Conservation (phyloP, 2,113 vertebrate species). For the Elephas maximus region DNA sequence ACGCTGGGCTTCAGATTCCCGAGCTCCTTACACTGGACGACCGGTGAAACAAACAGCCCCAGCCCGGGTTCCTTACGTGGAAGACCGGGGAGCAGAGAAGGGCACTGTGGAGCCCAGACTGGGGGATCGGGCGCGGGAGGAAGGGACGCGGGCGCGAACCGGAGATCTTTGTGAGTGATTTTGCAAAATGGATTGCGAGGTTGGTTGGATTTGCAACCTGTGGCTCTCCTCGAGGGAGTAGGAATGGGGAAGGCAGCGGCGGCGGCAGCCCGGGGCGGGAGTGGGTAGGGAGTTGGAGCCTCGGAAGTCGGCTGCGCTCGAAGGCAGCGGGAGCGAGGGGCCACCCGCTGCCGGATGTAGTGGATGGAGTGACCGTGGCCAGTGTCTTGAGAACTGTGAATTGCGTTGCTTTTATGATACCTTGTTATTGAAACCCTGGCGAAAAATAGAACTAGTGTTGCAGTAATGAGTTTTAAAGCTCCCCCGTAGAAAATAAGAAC, state of each 20-base stretch:
- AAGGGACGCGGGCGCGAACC: conserved; percentile 46
- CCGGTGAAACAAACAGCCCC: conserved; percentile 33
- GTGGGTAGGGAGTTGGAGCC: conserved; percentile 56
- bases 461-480: conserved; percentile 74
- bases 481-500: conserved; percentile 62
- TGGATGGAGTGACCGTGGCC: conserved; percentile 44
- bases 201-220: conserved; percentile 84
- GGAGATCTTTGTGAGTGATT: conserved; percentile 75
- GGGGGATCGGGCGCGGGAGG: conserved; percentile 16
- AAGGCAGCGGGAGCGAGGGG: conserved; percentile 55
- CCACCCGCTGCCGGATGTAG: conserved; percentile 42
- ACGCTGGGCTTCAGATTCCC: conserved; percentile 45
- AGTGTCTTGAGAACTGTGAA: conserved; percentile 62
- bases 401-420: conserved; percentile 73
- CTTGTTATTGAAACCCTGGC: conserved; percentile 62
- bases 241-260: conserved; percentile 61
- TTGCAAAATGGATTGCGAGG: conserved; percentile 71
- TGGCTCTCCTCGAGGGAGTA: conserved; percentile 79
- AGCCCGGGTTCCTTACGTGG: conserved; percentile 53
- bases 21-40: conserved; percentile 38
- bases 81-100: conserved; percentile 49
- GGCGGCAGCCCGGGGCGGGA: conserved; percentile 65
- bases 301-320: conserved; percentile 29
- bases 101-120: conserved; percentile 42
- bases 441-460: conserved; percentile 73